phyloP scores from a whole-genome alignment of 30 jellyfish, hydroid and myxozoan species.

The Morbakka virulenta region DNA sequence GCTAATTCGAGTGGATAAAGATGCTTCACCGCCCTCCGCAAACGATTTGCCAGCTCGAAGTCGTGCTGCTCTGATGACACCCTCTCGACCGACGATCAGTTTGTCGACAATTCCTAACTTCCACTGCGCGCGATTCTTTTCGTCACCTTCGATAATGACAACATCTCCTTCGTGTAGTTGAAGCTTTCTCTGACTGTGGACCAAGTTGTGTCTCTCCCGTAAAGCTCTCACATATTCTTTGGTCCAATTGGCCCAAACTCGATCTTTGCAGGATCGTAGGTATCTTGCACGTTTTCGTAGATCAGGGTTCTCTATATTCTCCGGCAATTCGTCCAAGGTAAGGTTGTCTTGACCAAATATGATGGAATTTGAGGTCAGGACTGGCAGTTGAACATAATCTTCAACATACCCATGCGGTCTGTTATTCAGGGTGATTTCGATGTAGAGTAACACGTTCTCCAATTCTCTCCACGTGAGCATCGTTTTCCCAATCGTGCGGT shows the following conservation, averaged over 20 bases:
- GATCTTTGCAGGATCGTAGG: conserved; percentile 24
- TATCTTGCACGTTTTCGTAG: conserved; percentile 34
- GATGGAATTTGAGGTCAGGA: conserved; percentile 25
- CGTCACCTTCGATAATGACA: conserved; percentile 54
- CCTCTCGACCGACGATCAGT: no score
- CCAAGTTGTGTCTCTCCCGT: no score
- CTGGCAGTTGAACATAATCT: conserved; percentile 33
- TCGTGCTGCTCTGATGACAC: conserved; percentile 48
- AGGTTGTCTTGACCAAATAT: conserved; percentile 13
- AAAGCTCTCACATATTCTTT: no score
- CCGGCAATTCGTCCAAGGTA: conserved; percentile 15
- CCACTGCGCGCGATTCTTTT: no score
- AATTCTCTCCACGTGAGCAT: conserved; percentile 1
- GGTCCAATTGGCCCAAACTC: no score
- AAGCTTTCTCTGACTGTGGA: no score
- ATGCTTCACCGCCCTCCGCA: no score
- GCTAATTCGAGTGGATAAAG: no score
- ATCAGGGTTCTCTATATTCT: conserved; percentile 13
- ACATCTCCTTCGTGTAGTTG: conserved; percentile 38
- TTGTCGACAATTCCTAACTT: no score
- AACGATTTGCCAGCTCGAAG: no score
- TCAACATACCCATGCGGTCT: conserved; percentile 42
- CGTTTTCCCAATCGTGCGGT: conserved; percentile 23
- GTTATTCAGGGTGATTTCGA: conserved; percentile 15
- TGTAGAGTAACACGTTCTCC: conserved; percentile 30